Conservation (phyloP, 92 coral and sea anemone genomes). For the Hydrozoanthus gracilis region DNA sequence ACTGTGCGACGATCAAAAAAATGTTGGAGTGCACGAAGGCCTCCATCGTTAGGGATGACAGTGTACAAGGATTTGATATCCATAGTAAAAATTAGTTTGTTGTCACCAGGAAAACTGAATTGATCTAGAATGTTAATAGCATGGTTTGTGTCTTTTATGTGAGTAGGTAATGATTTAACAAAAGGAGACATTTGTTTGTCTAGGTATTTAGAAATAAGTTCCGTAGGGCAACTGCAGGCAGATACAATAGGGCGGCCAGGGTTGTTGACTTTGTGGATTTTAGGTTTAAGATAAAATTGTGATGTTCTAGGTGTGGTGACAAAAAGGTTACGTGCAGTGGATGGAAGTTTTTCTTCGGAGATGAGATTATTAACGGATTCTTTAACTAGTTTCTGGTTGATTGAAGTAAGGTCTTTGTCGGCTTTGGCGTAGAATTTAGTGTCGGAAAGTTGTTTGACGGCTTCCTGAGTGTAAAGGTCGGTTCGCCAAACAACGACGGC, state of each 20-base stretch:
- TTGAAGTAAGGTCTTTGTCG: not conserved
- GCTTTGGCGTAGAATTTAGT: conserved; percentile 31
- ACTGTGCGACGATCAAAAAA: conserved; percentile 56
- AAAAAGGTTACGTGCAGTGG: not conserved
- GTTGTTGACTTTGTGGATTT: conserved; percentile 33
- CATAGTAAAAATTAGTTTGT: conserved; percentile 37
- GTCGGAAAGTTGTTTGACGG: conserved; percentile 26
- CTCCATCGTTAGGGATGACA: conserved; percentile 53
- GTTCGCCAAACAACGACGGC: no score
- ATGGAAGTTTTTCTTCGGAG: not conserved
- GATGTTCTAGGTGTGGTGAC: conserved; percentile 16
- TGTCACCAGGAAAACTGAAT: conserved; percentile 11
- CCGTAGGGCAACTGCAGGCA: no score
- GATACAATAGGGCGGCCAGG: conserved; percentile 6
- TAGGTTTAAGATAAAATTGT: conserved; percentile 13
- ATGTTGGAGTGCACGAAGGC: conserved; percentile 50
- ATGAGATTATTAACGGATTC: not conserved
- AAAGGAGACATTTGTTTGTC: conserved; percentile 30
- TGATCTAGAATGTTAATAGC: not conserved
- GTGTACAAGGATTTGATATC: conserved; percentile 43
- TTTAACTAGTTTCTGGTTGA: not conserved
- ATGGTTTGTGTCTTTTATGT: no score
- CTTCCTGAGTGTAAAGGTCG: conserved; percentile 40
- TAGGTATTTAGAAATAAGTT: not conserved
- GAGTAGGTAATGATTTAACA: conserved; percentile 9